These are phyloP conservation scores for Pelmatolapia mariae DNA, from an alignment of 2,113 vertebrate species.

Conservation along the genomic window DNA sequence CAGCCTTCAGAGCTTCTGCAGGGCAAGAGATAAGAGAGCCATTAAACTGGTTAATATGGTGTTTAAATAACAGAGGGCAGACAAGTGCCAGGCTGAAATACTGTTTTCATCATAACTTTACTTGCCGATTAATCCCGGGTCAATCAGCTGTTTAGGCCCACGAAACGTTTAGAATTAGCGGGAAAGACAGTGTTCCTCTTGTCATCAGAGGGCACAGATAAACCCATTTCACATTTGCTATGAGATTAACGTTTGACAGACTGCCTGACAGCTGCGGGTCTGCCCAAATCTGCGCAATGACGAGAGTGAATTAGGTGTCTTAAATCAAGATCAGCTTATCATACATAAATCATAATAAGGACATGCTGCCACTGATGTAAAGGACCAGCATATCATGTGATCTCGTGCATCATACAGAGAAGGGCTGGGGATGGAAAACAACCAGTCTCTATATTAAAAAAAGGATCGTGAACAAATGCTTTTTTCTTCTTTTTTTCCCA, in stretches of 20 bases:
- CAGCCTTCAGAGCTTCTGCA: conserved; percentile 81
- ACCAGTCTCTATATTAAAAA: not conserved
- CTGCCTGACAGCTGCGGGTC: not conserved
- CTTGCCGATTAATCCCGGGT: not conserved
- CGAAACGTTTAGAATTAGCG: not conserved
- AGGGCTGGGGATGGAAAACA: not conserved
- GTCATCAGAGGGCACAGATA: not conserved
- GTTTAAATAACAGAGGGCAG: not conserved
- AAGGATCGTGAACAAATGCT: not conserved
- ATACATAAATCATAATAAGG: not conserved
- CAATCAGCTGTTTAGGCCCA: not conserved
- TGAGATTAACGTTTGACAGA: not conserved
- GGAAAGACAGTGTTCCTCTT: fast-evolving
- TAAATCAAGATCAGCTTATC: not conserved
- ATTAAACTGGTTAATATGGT: not conserved
- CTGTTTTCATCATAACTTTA: not conserved
- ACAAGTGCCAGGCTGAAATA: not conserved
- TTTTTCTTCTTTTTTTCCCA: fast-evolving
- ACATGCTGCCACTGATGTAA: not conserved
- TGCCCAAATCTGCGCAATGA: not conserved
- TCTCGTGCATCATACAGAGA: not conserved
- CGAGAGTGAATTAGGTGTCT: not conserved
- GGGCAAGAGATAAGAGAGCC: not conserved
- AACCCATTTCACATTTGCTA: not conserved
- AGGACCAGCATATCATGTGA: not conserved